These are phyloP conservation scores for Emydura subglobosa DNA, from an alignment of 2,113 vertebrate genomes.

Conservation along the genomic window DNA sequence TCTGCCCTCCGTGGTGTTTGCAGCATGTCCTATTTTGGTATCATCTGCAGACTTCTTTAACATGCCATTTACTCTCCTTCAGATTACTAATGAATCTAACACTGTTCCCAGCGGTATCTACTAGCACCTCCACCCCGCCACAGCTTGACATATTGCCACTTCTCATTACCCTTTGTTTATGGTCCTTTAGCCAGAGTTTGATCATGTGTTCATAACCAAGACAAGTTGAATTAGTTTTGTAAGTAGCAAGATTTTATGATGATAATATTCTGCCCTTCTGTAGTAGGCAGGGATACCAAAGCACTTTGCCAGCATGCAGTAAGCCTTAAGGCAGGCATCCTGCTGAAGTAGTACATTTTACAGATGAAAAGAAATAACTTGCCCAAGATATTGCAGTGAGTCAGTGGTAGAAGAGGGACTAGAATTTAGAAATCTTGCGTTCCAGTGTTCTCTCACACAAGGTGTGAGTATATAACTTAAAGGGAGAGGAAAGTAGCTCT, in stretches of 20 bases:
- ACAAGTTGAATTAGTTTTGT: slow-evolving; percentile 32
- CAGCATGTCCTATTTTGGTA: slow-evolving; percentile 41
- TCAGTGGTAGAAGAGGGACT: rapidly evolving
- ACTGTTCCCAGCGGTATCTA: slow-evolving; percentile 8
- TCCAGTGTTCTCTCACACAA: not conserved
- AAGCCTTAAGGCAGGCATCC: not conserved
- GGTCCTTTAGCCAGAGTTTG: slow-evolving; percentile 27
- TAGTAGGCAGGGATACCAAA: not conserved
- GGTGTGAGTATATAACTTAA: not conserved
- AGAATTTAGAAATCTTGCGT: not conserved
- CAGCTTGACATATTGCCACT: slow-evolving; percentile 37
- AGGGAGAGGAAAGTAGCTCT: not conserved
- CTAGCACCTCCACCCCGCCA: not conserved
- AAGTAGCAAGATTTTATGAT: not conserved
- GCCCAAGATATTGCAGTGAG: not conserved
- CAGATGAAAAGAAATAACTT: not conserved
- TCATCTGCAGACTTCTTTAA: slow-evolving; percentile 3
- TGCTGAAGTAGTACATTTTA: not conserved
- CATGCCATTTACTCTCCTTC: slow-evolving; percentile 14
- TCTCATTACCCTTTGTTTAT: slow-evolving; percentile 55
- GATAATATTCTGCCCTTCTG: not conserved
- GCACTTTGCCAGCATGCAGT: not conserved
- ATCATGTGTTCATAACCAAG: slow-evolving; percentile 16
- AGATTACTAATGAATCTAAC: slow-evolving; percentile 35
- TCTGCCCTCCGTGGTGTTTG: slow-evolving; percentile 3